Evolutionary conservation across 2,888 invertebrate genomes (phyloP), one percentile per base, ranked within the genome.

Genomic region (Chamaedrilus cognettii): DNA sequence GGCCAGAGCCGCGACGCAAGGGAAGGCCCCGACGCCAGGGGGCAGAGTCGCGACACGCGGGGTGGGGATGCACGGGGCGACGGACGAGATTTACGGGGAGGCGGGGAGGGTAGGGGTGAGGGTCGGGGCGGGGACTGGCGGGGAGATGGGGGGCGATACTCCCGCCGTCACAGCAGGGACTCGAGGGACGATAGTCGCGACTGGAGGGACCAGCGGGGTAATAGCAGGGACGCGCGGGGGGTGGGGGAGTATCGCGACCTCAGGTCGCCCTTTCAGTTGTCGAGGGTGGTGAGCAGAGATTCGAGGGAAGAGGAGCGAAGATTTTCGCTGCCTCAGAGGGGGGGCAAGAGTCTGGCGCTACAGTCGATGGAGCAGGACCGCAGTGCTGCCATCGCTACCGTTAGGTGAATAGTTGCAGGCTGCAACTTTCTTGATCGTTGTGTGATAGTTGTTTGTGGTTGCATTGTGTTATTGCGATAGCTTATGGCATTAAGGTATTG

Each of bases 381-480:
- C 2, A 42, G 57, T 51, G 59, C 65, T 32, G 65, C 65, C 26
- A 65, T 65, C 11, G 65, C 59, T n/a, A 60, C 65, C n/a, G 65
- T 58, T 49, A 65, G 58, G 65, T 64, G n/a, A n/a, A n/a, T n/a
- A n/a, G n/a, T n/a, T n/a, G n/a, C n/a, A n/a, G n/a, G n/a, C n/a
- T n/a, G n/a, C n/a, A n/a, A n/a, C n/a, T n/a, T n/a, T n/a, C n/a
- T n/a, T n/a, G n/a, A n/a, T n/a, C n/a, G n/a, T n/a, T n/a, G n/a
- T n/a, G n/a, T n/a, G n/a, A n/a, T n/a, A n/a, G n/a, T n/a, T n/a
- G n/a, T n/a, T n/a, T n/a, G n/a, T n/a, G n/a, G n/a, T n/a, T n/a
- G n/a, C n/a, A n/a, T n/a, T n/a, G n/a, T n/a, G n/a, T n/a, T n/a
- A n/a, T n/a, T n/a, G n/a, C n/a, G n/a, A n/a, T n/a, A n/a, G n/a